These are phyloP conservation scores for Girardia tigrina DNA, from an alignment of 2,888 invertebrate species.

Conservation along the genomic window DNA sequence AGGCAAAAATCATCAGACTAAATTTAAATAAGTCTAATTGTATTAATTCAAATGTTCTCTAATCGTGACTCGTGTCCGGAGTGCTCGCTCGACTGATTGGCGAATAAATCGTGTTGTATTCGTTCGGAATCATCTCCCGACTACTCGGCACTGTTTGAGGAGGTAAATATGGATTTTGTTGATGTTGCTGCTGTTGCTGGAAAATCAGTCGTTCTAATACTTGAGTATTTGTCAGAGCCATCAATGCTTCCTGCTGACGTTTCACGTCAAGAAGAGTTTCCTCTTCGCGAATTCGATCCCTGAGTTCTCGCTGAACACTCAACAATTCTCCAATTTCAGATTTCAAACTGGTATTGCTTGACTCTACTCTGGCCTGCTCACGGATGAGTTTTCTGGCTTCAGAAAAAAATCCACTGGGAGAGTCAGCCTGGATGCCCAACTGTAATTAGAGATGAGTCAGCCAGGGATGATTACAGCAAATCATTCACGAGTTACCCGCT, in stretches of 20 bases:
- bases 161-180: neutral
- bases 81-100: conserved; percentile 8
- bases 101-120: neutral
- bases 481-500: neutral
- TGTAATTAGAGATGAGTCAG: neutral
- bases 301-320: neutral
- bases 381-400: conserved; percentile 24
- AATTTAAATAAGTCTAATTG: conserved; percentile 2
- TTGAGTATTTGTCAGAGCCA: neutral
- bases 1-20: too few relatives aligned
- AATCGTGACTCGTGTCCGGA: neutral
- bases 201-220: neutral
- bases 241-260: neutral
- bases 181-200: neutral
- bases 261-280: neutral
- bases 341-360: neutral
- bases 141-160: neutral
- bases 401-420: conserved; percentile 16
- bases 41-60: neutral
- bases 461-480: neutral
- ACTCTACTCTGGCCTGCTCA: neutral
- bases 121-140: neutral
- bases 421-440: conserved; percentile 2
- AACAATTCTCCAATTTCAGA: neutral
- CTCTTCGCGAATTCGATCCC: neutral